These are phyloP conservation scores for Thalassoma bifasciatum DNA, from an alignment of 2,113 vertebrate species.

Conservation along the genomic window DNA sequence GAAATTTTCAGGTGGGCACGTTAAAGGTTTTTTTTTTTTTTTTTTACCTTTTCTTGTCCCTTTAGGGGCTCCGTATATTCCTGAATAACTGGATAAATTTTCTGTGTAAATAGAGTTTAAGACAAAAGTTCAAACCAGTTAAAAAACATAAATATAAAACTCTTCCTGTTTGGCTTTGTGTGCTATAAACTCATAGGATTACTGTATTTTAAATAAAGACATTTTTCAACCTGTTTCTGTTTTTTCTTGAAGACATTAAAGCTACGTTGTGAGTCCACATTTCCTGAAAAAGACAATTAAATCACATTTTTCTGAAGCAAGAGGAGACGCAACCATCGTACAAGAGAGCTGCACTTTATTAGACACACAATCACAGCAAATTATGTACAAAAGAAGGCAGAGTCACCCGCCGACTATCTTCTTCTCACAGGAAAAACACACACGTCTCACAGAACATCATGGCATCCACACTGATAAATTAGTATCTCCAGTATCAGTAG, in stretches of 20 bases:
- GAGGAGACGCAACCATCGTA: slow-evolving; percentile 68
- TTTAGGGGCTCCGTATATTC: too few relatives aligned
- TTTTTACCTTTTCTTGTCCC: too few relatives aligned
- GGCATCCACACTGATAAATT: slow-evolving; percentile 89
- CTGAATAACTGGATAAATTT: too few relatives aligned
- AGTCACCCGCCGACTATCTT: slow-evolving; percentile 77
- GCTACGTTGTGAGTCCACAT: too few relatives aligned
- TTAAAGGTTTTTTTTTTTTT: too few relatives aligned
- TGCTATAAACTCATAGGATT: neutral
- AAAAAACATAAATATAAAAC: neutral
- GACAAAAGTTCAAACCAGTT: too few relatives aligned
- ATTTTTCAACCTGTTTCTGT: neutral
- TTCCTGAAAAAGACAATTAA: neutral
- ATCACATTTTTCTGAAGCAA: slow-evolving; percentile 21
- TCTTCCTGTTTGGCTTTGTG: neutral
- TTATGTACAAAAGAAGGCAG: slow-evolving; percentile 85
- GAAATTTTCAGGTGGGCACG: too few relatives aligned
- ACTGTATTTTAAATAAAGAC: slow-evolving; percentile 35
- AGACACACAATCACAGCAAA: slow-evolving; percentile 87
- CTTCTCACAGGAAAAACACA: slow-evolving; percentile 83
- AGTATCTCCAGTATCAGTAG: slow-evolving; percentile 79
- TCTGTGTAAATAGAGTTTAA: slow-evolving; percentile 70
- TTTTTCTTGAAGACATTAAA: neutral
- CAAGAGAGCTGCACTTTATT: slow-evolving; percentile 89
- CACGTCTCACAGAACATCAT: slow-evolving; percentile 89